phyloP scores from a whole-genome alignment of 2,797 vertebrate species.

The Melanogrammus aeglefinus region DNA sequence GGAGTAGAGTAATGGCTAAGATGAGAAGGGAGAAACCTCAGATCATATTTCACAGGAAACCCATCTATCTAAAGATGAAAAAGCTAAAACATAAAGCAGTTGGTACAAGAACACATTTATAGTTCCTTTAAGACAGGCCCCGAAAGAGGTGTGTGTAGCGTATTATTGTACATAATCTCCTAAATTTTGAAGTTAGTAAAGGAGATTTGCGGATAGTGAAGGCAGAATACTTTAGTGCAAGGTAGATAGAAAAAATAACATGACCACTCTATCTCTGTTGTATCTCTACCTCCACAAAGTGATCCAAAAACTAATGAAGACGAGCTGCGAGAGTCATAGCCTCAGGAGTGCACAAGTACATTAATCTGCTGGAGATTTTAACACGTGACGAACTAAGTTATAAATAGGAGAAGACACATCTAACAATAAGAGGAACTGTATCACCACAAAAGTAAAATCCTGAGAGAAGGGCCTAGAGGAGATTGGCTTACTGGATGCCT shows the following conservation, averaged over 20 bases:
- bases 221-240: neutral
- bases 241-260: neutral
- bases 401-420: neutral
- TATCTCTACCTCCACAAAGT: neutral
- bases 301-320: neutral
- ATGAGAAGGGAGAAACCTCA: slow-evolving; percentile 3
- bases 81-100: slow-evolving; percentile 5
- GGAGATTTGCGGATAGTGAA: neutral
- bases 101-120: neutral
- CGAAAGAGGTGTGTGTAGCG: slow-evolving; percentile 7
- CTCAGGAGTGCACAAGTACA: neutral
- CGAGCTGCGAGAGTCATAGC: neutral
- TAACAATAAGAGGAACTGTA: neutral
- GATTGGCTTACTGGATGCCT: neutral
- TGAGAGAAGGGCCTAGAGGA: neutral
- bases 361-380: neutral
- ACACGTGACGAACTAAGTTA: too few species aligned
- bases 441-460: neutral
- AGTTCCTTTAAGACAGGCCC: neutral
- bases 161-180: neutral
- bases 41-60: slow-evolving; percentile 13
- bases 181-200: slow-evolving; percentile 3
- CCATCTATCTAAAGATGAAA: neutral
- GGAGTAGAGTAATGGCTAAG: slow-evolving; percentile 11
- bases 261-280: neutral